Base-by-base conservation (phyloP, 2,888 invertebrate genomes). In the Pachydiplax longipennis region DNA sequence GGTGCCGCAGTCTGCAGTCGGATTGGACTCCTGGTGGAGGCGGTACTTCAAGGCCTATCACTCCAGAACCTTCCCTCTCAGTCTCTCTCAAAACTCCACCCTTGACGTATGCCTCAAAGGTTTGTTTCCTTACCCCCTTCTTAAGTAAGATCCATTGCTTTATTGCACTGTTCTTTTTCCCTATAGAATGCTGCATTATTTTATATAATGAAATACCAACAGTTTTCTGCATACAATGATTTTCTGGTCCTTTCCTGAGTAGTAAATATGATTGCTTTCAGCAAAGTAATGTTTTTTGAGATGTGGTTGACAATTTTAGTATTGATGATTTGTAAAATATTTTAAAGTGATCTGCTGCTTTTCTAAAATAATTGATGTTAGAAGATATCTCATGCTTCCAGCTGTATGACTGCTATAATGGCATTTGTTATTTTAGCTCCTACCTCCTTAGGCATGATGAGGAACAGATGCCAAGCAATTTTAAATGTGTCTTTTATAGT, bases 1-100 rank as follows among this genome's bases (percentile, higher is more conserved):
- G 91, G 18, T 91, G 91, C 48, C 61, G 73, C 61, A 91, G 48
- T 61, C 91, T 91, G 58, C 80, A 90, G 90, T 87, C 87, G 61
- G 87, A 87, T 37, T 87, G 87, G 87, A 31, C 13, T 73, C 73
- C 73, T 13, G 61, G 87, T 8, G 25, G 65, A n/a, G 65, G 65
- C 0, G 31, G 25, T 5, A 25, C 87, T 65, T 61, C 87, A 35
- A 58, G 87, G 58, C 58, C 87, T n/a, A n/a, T 65, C 12, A 61
- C 87, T 22, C 87, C 87, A 35, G 87, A 87, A 61, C 87, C 87
- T 61, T 37, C 61, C 37, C 35, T 35, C 87, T 61, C 37, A 61
- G 35, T 65, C 35, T 61, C 87, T n/a, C 37, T 87, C 61, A 61
- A 87, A 37, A 87, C 87, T 18, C 87, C 87, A 65, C 87, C 87